Conservation (phyloP, 2,113 vertebrate species). For the Coturnix japonica region DNA sequence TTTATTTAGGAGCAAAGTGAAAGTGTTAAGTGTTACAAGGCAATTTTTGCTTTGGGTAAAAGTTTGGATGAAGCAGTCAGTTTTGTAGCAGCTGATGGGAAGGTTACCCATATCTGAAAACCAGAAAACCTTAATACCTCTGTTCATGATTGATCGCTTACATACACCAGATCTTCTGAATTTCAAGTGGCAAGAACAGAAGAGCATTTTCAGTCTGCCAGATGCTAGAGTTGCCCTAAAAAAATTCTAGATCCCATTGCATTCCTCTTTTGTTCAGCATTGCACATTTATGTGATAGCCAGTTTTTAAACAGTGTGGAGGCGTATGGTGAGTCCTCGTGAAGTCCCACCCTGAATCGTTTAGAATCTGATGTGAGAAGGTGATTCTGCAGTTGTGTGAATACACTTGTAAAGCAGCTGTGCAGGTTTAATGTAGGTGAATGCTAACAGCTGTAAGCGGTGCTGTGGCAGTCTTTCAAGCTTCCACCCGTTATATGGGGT, state of each 20-base stretch:
- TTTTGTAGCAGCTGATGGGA: background rate
- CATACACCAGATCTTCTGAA: background rate
- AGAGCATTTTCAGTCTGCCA: background rate
- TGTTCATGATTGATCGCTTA: background rate
- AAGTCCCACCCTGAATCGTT: background rate
- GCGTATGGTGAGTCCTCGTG: background rate
- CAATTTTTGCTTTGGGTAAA: background rate
- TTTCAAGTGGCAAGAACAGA: background rate
- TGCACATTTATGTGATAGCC: background rate
- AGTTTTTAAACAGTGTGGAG: background rate
- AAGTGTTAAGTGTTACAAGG: background rate
- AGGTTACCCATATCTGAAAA: background rate
- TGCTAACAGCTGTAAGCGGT: background rate
- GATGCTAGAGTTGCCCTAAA: background rate
- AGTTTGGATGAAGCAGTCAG: background rate
- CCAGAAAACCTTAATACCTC: background rate
- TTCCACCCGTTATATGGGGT: conserved; percentile 26
- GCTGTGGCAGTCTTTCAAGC: background rate
- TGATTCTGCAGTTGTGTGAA: background rate
- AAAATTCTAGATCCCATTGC: background rate
- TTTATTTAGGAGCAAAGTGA: background rate
- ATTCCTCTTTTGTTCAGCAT: background rate
- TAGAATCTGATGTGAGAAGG: background rate
- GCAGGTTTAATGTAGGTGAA: conserved; percentile 3
- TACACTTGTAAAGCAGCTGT: background rate